Percentiles rank a stretch among this genome's conserved stretches.
Conservation (phyloP, 1,140 invertebrate genomes). For the Tetramorium simillimum region DNA sequence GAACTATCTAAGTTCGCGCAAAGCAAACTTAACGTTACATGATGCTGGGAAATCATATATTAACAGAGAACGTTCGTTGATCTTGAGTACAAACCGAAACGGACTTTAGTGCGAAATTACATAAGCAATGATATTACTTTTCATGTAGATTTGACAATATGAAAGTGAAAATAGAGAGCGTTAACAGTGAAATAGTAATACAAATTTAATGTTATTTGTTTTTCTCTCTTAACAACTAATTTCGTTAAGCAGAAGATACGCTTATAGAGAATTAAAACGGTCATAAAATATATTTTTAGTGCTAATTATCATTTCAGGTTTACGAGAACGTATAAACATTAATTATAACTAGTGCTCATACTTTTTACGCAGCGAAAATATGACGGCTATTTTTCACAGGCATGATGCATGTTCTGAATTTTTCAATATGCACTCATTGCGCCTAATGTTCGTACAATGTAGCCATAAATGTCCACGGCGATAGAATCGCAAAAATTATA, state of each 20-base stretch:
- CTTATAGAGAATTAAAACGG: neutral
- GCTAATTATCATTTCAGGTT: neutral
- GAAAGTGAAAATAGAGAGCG: neutral
- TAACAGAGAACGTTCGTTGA: slow-evolving; percentile 42
- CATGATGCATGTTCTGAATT: slow-evolving; percentile 19
- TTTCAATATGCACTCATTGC: slow-evolving; percentile 32
- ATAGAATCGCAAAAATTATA: slow-evolving; percentile 44
- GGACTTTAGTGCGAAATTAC: slow-evolving; percentile 4
- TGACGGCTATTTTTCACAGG: neutral
- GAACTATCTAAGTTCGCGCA: slow-evolving; percentile 45
- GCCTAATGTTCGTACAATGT: neutral
- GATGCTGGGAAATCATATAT: slow-evolving; percentile 27
- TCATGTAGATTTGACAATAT: neutral
- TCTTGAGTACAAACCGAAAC: slow-evolving; percentile 41
- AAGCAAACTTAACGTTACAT: slow-evolving; percentile 51
- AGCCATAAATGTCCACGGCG: slow-evolving; percentile 12
- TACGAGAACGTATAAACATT: slow-evolving; percentile 10
- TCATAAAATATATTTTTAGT: neutral
- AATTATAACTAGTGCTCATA: neutral
- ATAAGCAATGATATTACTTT: neutral
- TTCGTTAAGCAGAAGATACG: neutral
- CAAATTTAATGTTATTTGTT: neutral
- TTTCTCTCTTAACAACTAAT: neutral
- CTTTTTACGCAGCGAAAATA: slow-evolving; percentile 23
- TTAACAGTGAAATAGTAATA: neutral